Conservation (phyloP, 2,888 invertebrate species). For the Chrysotoxum bicinctum region DNA sequence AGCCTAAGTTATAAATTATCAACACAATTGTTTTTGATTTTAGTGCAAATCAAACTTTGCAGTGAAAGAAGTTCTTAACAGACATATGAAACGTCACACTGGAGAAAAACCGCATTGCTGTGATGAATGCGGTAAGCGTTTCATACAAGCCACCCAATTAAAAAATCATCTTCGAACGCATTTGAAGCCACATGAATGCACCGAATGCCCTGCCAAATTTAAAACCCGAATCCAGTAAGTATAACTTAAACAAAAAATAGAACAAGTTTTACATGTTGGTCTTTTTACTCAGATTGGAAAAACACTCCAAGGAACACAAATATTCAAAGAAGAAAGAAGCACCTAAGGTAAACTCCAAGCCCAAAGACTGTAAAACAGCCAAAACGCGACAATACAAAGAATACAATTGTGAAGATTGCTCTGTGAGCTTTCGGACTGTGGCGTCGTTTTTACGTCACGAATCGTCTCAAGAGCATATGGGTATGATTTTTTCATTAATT, state of each 20-base stretch:
- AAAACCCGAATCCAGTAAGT: slow-evolving; percentile 79
- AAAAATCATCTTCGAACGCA: slow-evolving; percentile 88
- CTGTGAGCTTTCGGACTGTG: slow-evolving; percentile 5
- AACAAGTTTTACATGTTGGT: neutral
- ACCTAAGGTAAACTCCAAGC: too few relatives aligned
- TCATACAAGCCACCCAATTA: slow-evolving; percentile 91
- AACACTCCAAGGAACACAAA: slow-evolving; percentile 19
- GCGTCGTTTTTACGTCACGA: slow-evolving; percentile 33
- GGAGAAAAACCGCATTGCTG: slow-evolving; percentile 80
- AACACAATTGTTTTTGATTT: neutral
- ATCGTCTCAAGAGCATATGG: slow-evolving; percentile 15
- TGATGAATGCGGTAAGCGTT: slow-evolving; percentile 87
- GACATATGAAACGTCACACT: slow-evolving; percentile 87
- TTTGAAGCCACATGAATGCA: slow-evolving; percentile 88
- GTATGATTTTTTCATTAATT: slow-evolving; percentile 1
- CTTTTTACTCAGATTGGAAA: slow-evolving; percentile 35
- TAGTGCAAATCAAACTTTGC: slow-evolving; percentile 90
- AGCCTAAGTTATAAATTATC: too few relatives aligned
- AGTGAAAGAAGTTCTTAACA: slow-evolving; percentile 91
- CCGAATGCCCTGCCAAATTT: slow-evolving; percentile 82
- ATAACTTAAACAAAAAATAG: neutral
- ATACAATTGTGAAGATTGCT: slow-evolving; percentile 47
- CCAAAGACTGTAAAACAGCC: neutral
- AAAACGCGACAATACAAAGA: neutral
- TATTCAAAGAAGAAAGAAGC: neutral